Evolutionary conservation across 2,888 invertebrate species (phyloP).

Genomic region (Steinernema scapterisci): DNA sequence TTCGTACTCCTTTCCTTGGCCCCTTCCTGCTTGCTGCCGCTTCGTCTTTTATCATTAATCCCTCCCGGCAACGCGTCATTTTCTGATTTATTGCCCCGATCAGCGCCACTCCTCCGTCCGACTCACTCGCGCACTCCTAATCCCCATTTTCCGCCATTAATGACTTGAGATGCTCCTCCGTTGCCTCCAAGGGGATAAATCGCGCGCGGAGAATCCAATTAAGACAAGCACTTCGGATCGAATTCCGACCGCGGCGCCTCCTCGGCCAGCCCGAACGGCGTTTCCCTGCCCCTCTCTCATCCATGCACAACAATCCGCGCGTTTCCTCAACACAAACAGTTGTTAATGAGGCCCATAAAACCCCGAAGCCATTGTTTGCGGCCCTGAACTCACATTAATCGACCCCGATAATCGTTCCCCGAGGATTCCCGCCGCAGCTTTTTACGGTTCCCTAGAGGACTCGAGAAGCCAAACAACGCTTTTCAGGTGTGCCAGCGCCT

Average conservation of each 20-base stretch:
- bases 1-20: not conserved
- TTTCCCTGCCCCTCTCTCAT: not conserved
- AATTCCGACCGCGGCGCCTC: not conserved
- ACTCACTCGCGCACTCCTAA: slow-evolving; percentile 27
- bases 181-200: not conserved
- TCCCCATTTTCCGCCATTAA: not conserved
- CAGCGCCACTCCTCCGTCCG: not conserved
- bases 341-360: slow-evolving; percentile 17
- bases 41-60: slow-evolving; percentile 12
- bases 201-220: slow-evolving; percentile 30
- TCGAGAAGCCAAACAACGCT: not conserved
- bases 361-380: slow-evolving; percentile 1
- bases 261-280: slow-evolving; percentile 4
- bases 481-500: slow-evolving; percentile 64
- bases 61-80: not conserved
- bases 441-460: not conserved
- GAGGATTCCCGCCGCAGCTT: not conserved
- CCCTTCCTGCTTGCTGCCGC: not conserved
- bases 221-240: slow-evolving; percentile 16
- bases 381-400: not conserved
- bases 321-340: slow-evolving; percentile 3
- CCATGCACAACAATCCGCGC: slow-evolving; percentile 22
- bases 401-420: slow-evolving; percentile 10
- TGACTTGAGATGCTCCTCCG: not conserved
- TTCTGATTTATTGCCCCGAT: slow-evolving; percentile 24